These are phyloP conservation scores for Drosophila sp. DNA, from an alignment of 1,140 invertebrate genomes.

Conservation along the genomic window DNA sequence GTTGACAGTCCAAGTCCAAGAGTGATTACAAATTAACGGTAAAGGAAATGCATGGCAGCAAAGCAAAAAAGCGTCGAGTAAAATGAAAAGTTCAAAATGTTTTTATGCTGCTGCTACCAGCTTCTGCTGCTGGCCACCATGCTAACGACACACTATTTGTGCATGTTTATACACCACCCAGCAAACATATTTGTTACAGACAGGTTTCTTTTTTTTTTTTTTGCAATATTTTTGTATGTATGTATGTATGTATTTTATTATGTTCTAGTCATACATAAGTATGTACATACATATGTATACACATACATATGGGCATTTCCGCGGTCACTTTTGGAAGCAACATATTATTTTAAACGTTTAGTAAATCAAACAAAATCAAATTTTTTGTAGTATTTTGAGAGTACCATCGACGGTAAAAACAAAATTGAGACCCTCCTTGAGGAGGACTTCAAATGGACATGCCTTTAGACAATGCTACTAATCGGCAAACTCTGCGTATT, in stretches of 20 bases:
- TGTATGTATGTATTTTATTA: no score
- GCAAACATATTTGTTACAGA: neutral
- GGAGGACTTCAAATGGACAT: no score
- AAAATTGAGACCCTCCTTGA: no score
- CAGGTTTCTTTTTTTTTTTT: neutral
- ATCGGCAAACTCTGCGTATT: no score
- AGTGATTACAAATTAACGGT: conserved; percentile 40
- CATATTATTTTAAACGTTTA: conserved; percentile 7
- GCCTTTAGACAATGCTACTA: no score
- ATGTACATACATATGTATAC: neutral
- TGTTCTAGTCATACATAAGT: no score
- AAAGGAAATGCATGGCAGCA: conserved; percentile 35
- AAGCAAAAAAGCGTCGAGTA: conserved; percentile 29
- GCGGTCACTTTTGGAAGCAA: no score
- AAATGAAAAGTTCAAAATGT: conserved; percentile 25
- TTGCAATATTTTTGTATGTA: neutral
- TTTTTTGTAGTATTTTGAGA: no score
- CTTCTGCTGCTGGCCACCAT: conserved; percentile 6
- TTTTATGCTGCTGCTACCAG: neutral
- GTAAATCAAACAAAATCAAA: no score
- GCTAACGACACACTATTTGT: neutral
- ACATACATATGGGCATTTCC: neutral
- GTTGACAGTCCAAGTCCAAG: neutral
- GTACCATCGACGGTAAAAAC: no score
- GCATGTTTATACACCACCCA: neutral